Evolutionary conservation across 2,888 invertebrate genomes (phyloP).

Genomic region (Nephrotoma flavescens): DNA sequence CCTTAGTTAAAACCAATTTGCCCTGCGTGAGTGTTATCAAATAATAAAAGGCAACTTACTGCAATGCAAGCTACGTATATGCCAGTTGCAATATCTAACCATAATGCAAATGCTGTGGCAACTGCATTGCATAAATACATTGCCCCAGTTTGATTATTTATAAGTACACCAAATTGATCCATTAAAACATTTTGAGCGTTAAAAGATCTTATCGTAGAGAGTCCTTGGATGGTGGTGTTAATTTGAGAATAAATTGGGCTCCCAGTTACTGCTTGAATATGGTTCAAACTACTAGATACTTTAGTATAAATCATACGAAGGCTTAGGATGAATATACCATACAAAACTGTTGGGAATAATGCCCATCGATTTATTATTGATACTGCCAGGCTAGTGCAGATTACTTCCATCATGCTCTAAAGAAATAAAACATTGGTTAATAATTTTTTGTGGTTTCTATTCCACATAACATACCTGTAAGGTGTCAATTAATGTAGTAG

Average conservation of each 20-base stretch:
- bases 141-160: slow-evolving; percentile 48
- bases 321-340: slow-evolving; percentile 50
- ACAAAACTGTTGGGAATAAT: slow-evolving; percentile 45
- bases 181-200: slow-evolving; percentile 41
- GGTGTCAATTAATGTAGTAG: slow-evolving; percentile 33
- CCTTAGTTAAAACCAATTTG: slow-evolving; percentile 39
- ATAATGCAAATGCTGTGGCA: slow-evolving; percentile 56
- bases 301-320: slow-evolving; percentile 54
- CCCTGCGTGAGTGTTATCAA: slow-evolving; percentile 25
- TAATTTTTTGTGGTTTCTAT: background rate
- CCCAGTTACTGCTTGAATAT: slow-evolving; percentile 53
- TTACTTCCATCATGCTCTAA: slow-evolving; percentile 48
- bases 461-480: slow-evolving; percentile 29
- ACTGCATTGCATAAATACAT: slow-evolving; percentile 56
- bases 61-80: slow-evolving; percentile 50
- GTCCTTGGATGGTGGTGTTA: slow-evolving; percentile 51
- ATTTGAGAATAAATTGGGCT: slow-evolving; percentile 61
- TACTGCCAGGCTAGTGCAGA: slow-evolving; percentile 59
- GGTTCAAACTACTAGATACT: slow-evolving; percentile 61
- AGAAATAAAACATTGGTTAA: background rate
- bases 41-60: slow-evolving; percentile 44
- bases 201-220: slow-evolving; percentile 55
- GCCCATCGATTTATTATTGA: slow-evolving; percentile 53
- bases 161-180: slow-evolving; percentile 40
- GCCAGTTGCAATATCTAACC: slow-evolving; percentile 53